Percentiles rank a stretch among this genome's conserved stretches.
Conservation (phyloP, 2,888 invertebrate species). For the Limnephilus lunatus region DNA sequence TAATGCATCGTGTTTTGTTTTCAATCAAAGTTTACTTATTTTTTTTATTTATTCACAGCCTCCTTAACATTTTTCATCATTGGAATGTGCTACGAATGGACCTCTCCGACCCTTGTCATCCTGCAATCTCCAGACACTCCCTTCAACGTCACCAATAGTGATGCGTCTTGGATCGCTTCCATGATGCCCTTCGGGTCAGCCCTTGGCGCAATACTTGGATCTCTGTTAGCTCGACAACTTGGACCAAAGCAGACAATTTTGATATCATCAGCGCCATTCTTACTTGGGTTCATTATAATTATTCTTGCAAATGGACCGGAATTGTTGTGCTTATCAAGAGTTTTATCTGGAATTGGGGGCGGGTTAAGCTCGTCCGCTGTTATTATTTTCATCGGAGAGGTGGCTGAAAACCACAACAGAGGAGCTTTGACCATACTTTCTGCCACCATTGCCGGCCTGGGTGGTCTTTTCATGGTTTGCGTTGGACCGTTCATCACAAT, state of each 20-base stretch:
- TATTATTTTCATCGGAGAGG: slow-evolving; percentile 66
- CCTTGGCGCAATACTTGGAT: slow-evolving; percentile 61
- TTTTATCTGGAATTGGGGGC: slow-evolving; percentile 65
- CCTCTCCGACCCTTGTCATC: slow-evolving; percentile 71
- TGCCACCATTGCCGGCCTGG: slow-evolving; percentile 59
- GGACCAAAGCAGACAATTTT: slow-evolving; percentile 64
- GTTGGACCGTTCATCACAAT: slow-evolving; percentile 65
- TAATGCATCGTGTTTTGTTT: neutral
- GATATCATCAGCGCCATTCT: slow-evolving; percentile 57
- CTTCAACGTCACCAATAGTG: slow-evolving; percentile 69
- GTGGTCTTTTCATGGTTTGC: slow-evolving; percentile 60
- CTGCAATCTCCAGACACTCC: slow-evolving; percentile 69
- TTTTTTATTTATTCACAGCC: slow-evolving; percentile 61
- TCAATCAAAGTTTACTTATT: neutral
- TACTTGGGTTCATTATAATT: slow-evolving; percentile 58
- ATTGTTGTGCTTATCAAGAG: slow-evolving; percentile 69
- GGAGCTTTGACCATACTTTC: slow-evolving; percentile 64
- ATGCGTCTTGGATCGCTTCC: slow-evolving; percentile 70
- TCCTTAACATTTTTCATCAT: slow-evolving; percentile 63
- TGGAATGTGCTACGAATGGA: slow-evolving; percentile 72
- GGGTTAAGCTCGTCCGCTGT: slow-evolving; percentile 62
- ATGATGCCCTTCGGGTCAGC: slow-evolving; percentile 60
- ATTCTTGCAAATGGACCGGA: slow-evolving; percentile 63
- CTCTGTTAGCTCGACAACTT: slow-evolving; percentile 54
- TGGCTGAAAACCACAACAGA: slow-evolving; percentile 66